Evolutionary conservation across 2,888 invertebrate genomes (phyloP), one percentile per base, ranked within the genome.

Genomic region (Helleia helle): DNA sequence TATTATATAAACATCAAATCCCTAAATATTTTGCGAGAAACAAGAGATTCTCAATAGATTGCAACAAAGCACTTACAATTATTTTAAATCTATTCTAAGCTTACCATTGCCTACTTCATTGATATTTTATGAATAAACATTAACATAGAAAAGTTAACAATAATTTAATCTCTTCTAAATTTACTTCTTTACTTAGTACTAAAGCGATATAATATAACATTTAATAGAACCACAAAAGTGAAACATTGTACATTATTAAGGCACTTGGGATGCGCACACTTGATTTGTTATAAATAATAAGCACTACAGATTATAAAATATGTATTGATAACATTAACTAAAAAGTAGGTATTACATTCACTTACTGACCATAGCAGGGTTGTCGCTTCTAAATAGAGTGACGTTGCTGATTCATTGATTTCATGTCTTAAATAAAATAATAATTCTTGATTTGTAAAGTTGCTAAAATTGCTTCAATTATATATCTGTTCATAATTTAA

Each of bases 91-190:
- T 50, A 53, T 14, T 27, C 40, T 64, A 69, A 40, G 42, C 46
- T 56, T 55, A 56, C 59, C 58, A 46, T 48, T 46, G 47, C 41
- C 46, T 51, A 55, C 45, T 48, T 47, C 43, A 54, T 47, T 51
- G 47, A 49, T 50, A 51, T 45, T 50, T 58, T 60, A 55, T 51
- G 57, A 61, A 70, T 70, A 74, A 71, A 69, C 68, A 75, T 75
- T 76, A 80, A 80, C 71, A 74, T 79, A 72, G 79, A 68, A 74
- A 76, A 80, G 71, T 83, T 80, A 84, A 83, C 81, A 83, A 83
- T 83, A 81, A 81, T 81, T 83, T 83, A 83, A 81, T 83, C 80
- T 83, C 79, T 68, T 76, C 75, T 76, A 76, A 68, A 68, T 73
- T 73, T 75, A 71, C n/a, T n/a, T 71, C 71, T 71, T 75, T 70